Base-by-base conservation (phyloP, 2,888 invertebrate genomes). In the Drosophila mercatorum region DNA sequence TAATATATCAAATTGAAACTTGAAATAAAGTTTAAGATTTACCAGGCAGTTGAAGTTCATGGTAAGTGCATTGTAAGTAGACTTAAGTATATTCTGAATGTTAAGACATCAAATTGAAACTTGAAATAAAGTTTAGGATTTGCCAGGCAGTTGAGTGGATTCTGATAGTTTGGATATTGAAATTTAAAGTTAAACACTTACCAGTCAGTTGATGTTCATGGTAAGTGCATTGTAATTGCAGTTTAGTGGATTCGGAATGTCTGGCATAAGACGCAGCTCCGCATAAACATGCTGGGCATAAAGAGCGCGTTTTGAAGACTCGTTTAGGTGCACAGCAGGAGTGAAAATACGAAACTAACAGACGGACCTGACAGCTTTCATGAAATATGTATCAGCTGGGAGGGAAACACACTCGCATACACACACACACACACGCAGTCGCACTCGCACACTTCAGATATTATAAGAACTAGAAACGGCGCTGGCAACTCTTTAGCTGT, bases 311-410 rank as follows among this genome's bases (percentile, higher is more conserved):
- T 55, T 47, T 38, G 8, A 49, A 49, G 72, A 56, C 62, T 56
- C 46, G 46, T 44, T 71, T 22, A 49, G 43, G n/a, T 52, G 46
- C 17, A 46, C 55, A 43, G 40, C 49, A 51, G 49, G 26, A 57
- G 51, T 62, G 43, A 26, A 69, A 80, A 79, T 72, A 66, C 66
- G 49, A 67, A 84, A 76, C 88, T 75, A 81, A 79, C 89, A 83
- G 89, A 89, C 79, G 85, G 88, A 81, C 66, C 68, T 87, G 83
- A 89, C 83, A 87, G 70, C 67, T 74, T 62, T 56, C 82, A 88
- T 83, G 81, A 83, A 83, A 83, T 88, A 83, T 83, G 81, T 63
- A 49, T 17, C 49, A 83, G 55, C 26, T 62, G 43, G 36, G 41
- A 62, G 44, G n/a, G 12, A 17, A 17, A 57, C n/a, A 41, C 46